These are phyloP conservation scores for Antennarius striatus DNA, from an alignment of 2,113 vertebrate species.

Conservation along the genomic window DNA sequence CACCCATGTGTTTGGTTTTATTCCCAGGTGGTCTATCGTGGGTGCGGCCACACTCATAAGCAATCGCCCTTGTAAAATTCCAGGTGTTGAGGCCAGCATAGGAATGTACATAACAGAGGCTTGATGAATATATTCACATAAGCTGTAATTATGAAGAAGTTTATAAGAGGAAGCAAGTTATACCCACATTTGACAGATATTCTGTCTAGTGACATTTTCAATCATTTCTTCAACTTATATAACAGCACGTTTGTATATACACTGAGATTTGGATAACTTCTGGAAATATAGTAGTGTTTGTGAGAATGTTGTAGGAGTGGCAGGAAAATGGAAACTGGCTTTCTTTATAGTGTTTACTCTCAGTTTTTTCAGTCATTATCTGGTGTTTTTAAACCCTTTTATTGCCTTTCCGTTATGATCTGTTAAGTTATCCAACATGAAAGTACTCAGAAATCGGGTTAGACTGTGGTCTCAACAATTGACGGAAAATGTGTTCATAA, in stretches of 20 bases:
- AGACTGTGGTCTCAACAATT: slow-evolving; percentile 30
- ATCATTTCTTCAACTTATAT: slow-evolving; percentile 11
- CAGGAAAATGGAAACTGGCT: slow-evolving; percentile 8
- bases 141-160: slow-evolving; percentile 4
- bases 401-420: slow-evolving; percentile 28
- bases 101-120: slow-evolving; percentile 29
- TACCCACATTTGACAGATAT: slow-evolving; percentile 1
- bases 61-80: slow-evolving; percentile 35
- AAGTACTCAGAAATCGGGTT: not conserved
- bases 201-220: not conserved
- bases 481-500: slow-evolving; percentile 4
- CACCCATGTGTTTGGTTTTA: slow-evolving; percentile 15
- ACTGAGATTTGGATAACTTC: not conserved
- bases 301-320: not conserved
- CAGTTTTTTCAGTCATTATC: slow-evolving; percentile 23
- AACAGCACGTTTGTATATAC: slow-evolving; percentile 13
- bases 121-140: slow-evolving; percentile 13
- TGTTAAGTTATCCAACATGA: slow-evolving; percentile 11
- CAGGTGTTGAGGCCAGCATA: slow-evolving; percentile 35
- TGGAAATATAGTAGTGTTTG: not conserved
- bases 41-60: slow-evolving; percentile 37
- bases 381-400: slow-evolving; percentile 8
- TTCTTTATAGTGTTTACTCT: slow-evolving; percentile 13
- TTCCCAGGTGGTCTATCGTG: slow-evolving; percentile 34
- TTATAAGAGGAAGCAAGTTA: slow-evolving; percentile 5